Evolutionary conservation across 2,797 vertebrate genomes (phyloP), one percentile per base, ranked within the genome.

Genomic region (Emydoidea blandingii): DNA sequence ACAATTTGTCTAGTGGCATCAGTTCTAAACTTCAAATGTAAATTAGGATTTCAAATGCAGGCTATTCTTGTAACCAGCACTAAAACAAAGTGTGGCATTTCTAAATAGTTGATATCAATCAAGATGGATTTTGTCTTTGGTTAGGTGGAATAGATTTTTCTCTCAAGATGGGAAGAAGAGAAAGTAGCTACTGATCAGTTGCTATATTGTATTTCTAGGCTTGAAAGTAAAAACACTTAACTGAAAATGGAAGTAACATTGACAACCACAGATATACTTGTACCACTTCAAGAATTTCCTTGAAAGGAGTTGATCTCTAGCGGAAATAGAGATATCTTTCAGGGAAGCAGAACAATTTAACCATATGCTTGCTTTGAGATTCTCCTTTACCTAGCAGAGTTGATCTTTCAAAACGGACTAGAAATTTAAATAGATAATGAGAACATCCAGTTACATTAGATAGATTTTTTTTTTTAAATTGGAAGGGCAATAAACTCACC

Each of bases 311-410:
- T 34, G 2, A 10, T 65, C 11, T 18, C 34, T 19, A 37, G 50
- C 37, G 62, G 0, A 0, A 14, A 3, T 0, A 87, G 37, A 2
- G 12, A 65, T 15, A 76, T 16, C 1, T 76, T 1, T 3, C n/a
- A 72, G 10, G 6, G 85, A 93, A 31, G 3, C 79, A 18, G 79
- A 44, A 5, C 1, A 34, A 47, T 90, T 90, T 8, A 12, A 86
- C 25, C 86, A 90, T 2, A 6, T 47, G 2, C 0, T 1, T 16
- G 1, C n/a, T 91, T 34, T 87, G 49, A 78, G 80, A 74, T 18
- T 78, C 88, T 12, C 27, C 25, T 79, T 79, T 50, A 50, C 27
- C 9, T 3, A 83, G 23, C 10, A 89, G 87, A 81, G 2, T 0
- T 65, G 8, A 74, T 65, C 4, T 93, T 92, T 82, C 72, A 88